Conservation (phyloP, 1,140 invertebrate species). For the Copidosoma floridanum region DNA sequence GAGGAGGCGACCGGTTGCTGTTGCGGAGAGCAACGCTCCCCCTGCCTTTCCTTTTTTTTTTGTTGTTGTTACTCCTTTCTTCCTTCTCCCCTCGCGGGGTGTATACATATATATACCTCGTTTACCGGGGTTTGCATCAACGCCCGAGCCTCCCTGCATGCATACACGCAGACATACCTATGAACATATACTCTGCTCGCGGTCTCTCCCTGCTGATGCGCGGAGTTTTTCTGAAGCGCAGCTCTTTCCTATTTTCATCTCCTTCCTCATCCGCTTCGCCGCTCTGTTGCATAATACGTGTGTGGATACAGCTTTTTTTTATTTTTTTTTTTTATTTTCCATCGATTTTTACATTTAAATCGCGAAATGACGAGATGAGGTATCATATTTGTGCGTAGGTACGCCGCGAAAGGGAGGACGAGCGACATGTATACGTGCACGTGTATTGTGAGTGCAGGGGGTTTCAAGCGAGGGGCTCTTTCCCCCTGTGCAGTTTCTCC, state of each 20-base stretch:
- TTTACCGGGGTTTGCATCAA: slow-evolving; percentile 14
- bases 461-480: too few relatives aligned
- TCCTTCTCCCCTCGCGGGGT: neutral
- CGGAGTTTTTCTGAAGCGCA: too few relatives aligned
- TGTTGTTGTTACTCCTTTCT: neutral
- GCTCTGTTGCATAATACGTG: too few relatives aligned
- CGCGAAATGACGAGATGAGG: neutral
- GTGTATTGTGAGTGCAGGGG: too few relatives aligned
- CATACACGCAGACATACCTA: neutral
- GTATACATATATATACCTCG: too few relatives aligned
- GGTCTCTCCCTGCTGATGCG: neutral
- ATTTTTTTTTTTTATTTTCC: neutral
- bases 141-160: neutral
- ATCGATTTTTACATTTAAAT: too few relatives aligned
- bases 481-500: too few relatives aligned
- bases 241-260: neutral
- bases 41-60: neutral
- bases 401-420: too few relatives aligned
- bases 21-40: neutral
- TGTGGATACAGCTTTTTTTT: neutral
- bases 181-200: neutral
- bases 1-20: neutral
- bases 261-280: neutral
- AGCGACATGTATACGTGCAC: too few relatives aligned
- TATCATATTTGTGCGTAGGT: too few relatives aligned